Base-by-base conservation (phyloP, 2,113 vertebrate genomes). In the Tapirus terrestris region DNA sequence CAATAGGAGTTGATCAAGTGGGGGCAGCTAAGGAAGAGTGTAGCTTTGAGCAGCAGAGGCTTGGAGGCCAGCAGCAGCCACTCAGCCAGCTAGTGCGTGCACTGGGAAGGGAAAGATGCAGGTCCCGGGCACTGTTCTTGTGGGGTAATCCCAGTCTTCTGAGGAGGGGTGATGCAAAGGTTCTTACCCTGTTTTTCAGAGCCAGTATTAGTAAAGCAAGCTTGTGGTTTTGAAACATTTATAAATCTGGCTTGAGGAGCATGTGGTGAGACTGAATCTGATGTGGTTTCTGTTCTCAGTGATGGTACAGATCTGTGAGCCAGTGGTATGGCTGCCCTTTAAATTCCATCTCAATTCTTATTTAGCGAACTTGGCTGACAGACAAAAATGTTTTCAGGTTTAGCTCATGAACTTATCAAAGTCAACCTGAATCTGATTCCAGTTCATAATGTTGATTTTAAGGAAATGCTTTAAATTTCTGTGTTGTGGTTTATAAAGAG, bases 301-400 rank as follows among this genome's bases (percentile, higher is more conserved):
- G 43, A 89, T 73, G 73, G 48, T 88, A 2, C 82, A 51, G 39
- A 82, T 33, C 70, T 76, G 17, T 39, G 48, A 94, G 93, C 88
- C 86, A 36, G 7, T 43, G 68, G 17, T 17, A 23, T 39, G 83
- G 53, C 29, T 93, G 75, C 92, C 89, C 25, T 89, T 95, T 87
- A 83, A 83, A 39, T 86, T 96, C 39, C 68, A 93, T 48, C 33
- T 76, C 0, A 0, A 51, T 75, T 90, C 89, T 25, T 60, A 60
- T 36, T 95, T 93, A 91, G 93, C 88, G 31, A 81, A 94, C 12
- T 75, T 95, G 88, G 80, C 96, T 86, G 39, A 82, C 76, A 43
- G 61, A 53, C 81, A 65, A 94, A 89, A 95, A 63, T 91, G 82
- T 94, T 96, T 96, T 65, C 60, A 91, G 81, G 63, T 92, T 94